Base-by-base conservation (phyloP, 2,113 vertebrate species). In the Alethe castanea region DNA sequence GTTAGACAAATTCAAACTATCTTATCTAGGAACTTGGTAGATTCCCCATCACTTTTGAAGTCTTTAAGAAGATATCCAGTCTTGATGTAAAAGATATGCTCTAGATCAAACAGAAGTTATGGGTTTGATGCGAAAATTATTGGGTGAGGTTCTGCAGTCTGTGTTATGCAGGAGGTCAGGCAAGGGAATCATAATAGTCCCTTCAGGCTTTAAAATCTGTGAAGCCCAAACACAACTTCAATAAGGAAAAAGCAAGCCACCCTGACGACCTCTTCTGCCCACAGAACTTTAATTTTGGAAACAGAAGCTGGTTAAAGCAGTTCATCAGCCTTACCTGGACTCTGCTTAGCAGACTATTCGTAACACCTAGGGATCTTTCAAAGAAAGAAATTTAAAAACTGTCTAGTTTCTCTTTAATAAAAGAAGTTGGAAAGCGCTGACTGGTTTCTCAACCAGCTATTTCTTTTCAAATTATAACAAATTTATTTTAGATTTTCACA, bases 251-350 rank as follows among this genome's bases (percentile, higher is more conserved):
- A 96, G 93, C 94, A 97, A 96, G 88, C 64, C 95, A 94, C 95
- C 94, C 88, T 88, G 86, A 81, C 19, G 95, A 96, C 95, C 95
- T 95, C 94, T 96, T 97, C 95, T 95, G 95, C 93, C 92, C 95
- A 96, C 93, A 96, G 94, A 96, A 97, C 93, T 96, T 97, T 96
- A 97, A 97, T 96, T 97, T 96, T 96, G 95, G 94, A 96, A 96
- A 94, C 92, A 93, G 88, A 96, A 74, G 90, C 93, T 93, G 95
- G 94, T 96, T 93, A 95, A 96, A 97, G 94, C 93, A 93, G 93
- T 96, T 97, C 95, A 94, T 97, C 95, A 96, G 93, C 82, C 95
- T 95, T 94, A 97, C 95, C 95, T 94, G 94, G 95, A 96, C 93
- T 93, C 92, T 88, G 86, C 93, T 92, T 96, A 92, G 72, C 86